phyloP scores from a whole-genome alignment of 2,888 invertebrate species.

The Anticlea derivata region DNA sequence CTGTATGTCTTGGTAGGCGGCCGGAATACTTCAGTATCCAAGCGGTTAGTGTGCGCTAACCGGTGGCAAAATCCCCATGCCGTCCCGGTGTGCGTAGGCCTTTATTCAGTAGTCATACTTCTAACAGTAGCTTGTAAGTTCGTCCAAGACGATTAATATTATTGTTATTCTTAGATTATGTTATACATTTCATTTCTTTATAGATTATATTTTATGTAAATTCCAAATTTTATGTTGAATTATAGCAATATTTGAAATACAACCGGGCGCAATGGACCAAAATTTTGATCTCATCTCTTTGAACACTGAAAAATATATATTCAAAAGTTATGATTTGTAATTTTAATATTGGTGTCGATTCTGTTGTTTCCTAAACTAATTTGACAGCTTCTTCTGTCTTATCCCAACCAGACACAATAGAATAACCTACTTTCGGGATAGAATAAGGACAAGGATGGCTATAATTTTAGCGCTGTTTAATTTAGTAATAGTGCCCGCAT shows the following conservation, averaged over 20 bases:
- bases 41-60: too few relatives aligned
- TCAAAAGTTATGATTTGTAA: slow-evolving; percentile 42
- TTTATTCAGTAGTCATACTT: slow-evolving; percentile 46
- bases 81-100: too few relatives aligned
- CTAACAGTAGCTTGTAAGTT: slow-evolving; percentile 54
- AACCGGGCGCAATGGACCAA: slow-evolving; percentile 58
- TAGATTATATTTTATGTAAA: slow-evolving; percentile 44
- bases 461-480: too few relatives aligned
- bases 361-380: too few relatives aligned
- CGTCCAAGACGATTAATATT: slow-evolving; percentile 67
- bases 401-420: too few relatives aligned
- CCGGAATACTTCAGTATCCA: too few relatives aligned
- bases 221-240: slow-evolving; percentile 50
- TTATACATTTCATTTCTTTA: slow-evolving; percentile 42
- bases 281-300: slow-evolving; percentile 55
- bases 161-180: slow-evolving; percentile 21
- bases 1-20: too few relatives aligned
- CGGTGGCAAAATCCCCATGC: too few relatives aligned
- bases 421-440: too few relatives aligned
- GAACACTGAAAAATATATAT: slow-evolving; percentile 33
- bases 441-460: too few relatives aligned
- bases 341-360: slow-evolving; percentile 21
- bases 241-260: slow-evolving; percentile 38
- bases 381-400: too few relatives aligned
- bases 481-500: too few relatives aligned